phyloP scores from a whole-genome alignment of 2,797 vertebrate genomes.

The Manis crassicaudata region DNA sequence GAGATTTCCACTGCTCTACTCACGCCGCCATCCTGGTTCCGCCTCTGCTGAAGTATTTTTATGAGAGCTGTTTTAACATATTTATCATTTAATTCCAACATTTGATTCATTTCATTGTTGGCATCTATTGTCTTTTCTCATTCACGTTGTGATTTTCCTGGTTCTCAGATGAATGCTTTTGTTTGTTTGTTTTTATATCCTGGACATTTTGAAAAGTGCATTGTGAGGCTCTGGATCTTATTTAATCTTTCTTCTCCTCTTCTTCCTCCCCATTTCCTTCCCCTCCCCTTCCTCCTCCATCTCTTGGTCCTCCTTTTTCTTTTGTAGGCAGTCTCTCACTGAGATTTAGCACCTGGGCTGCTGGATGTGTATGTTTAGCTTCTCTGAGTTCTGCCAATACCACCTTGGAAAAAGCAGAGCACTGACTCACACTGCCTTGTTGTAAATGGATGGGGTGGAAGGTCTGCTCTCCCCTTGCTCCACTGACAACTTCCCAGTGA shows the following conservation, averaged over 20 bases:
- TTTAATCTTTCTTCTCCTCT: background rate
- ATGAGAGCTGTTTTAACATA: background rate
- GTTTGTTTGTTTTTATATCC: background rate
- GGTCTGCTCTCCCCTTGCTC: background rate
- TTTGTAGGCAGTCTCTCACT: background rate
- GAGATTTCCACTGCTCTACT: too few relatives aligned
- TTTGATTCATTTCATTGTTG: conserved; percentile 9
- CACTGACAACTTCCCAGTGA: background rate
- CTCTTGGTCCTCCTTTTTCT: background rate
- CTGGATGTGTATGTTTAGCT: background rate
- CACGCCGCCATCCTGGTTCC: too few relatives aligned
- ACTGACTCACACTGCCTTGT: background rate
- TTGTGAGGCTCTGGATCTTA: background rate
- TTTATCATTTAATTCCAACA: conserved; percentile 11
- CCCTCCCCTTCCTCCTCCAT: too few relatives aligned
- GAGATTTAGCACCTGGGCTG: background rate
- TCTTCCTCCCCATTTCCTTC: too few relatives aligned
- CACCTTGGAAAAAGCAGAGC: background rate
- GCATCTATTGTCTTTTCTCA: background rate
- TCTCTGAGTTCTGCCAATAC: background rate
- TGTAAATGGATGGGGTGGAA: background rate
- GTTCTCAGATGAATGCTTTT: background rate
- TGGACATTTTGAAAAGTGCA: background rate
- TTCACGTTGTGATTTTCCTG: conserved; percentile 6
- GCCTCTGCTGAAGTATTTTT: background rate